Conservation (phyloP, 2,888 invertebrate species). For the Drosophila peninsularis region DNA sequence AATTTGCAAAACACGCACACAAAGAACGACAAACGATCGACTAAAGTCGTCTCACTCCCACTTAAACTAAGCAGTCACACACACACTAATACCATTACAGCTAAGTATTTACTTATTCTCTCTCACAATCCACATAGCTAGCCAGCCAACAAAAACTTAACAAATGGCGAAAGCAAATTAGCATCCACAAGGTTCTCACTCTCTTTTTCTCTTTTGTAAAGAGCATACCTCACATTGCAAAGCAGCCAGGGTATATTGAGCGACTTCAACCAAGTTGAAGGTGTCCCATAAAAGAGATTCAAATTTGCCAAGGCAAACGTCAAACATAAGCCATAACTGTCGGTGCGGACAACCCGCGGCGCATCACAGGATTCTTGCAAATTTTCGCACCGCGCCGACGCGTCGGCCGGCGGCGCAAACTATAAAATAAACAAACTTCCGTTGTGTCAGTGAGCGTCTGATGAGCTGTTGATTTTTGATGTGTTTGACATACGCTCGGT, state of each 20-base stretch:
- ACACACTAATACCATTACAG: neutral
- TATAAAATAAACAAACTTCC: constrained; percentile 84
- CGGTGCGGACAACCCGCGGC: constrained; percentile 62
- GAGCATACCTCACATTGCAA: constrained; percentile 6
- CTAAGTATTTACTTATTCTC: neutral
- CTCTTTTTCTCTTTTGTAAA: neutral
- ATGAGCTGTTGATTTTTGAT: constrained; percentile 83
- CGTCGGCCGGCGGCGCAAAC: constrained; percentile 61
- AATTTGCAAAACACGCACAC: too few species aligned
- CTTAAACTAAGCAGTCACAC: neutral
- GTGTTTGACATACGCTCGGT: constrained; percentile 85
- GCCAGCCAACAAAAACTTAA: neutral
- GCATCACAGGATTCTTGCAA: constrained; percentile 56
- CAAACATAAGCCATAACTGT: constrained; percentile 62
- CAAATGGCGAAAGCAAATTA: neutral
- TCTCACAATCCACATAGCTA: neutral
- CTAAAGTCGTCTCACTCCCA: neutral
- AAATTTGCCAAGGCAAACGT: constrained; percentile 69
- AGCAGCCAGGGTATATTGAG: neutral
- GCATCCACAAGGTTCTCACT: neutral
- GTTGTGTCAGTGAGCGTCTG: constrained; percentile 45
- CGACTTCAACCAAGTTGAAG: constrained; percentile 42
- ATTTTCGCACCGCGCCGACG: constrained; percentile 67
- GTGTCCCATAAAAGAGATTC: constrained; percentile 71
- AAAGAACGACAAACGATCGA: neutral